These are phyloP conservation scores for Carabus problematicus DNA, from an alignment of 2,888 invertebrate species.

Conservation along the genomic window DNA sequence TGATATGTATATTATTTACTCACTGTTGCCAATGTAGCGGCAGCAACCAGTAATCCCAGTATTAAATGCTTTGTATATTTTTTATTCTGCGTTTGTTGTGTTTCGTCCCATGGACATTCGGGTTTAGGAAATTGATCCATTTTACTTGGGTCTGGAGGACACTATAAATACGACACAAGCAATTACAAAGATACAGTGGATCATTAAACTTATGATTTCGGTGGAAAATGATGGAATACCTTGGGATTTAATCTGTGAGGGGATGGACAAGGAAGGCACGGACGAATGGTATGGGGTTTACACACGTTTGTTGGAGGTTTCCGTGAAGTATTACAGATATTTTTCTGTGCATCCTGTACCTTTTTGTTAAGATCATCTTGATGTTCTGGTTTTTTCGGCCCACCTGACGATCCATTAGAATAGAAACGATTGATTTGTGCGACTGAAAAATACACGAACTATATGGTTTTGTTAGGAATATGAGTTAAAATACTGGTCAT, in stretches of 20 bases:
- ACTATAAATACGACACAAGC: slow-evolving; percentile 10
- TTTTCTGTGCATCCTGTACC: slow-evolving; percentile 10
- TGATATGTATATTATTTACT: slow-evolving; percentile 42
- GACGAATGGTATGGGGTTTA: slow-evolving; percentile 23
- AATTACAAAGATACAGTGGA: too few relatives aligned
- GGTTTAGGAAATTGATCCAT: slow-evolving; percentile 47
- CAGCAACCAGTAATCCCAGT: slow-evolving; percentile 57
- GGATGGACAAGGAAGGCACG: slow-evolving; percentile 31
- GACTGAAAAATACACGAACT: slow-evolving; percentile 7
- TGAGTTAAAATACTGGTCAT: background rate
- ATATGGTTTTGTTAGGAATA: too few relatives aligned
- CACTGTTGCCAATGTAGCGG: slow-evolving; percentile 60
- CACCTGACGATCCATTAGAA: slow-evolving; percentile 11
- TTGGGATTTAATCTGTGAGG: slow-evolving; percentile 24
- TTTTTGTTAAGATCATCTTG: slow-evolving; percentile 12
- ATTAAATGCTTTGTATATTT: slow-evolving; percentile 43
- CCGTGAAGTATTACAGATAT: slow-evolving; percentile 22
- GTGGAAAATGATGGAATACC: slow-evolving; percentile 14
- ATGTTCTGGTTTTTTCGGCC: slow-evolving; percentile 14
- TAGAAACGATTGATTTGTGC: slow-evolving; percentile 23
- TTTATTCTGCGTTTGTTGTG: slow-evolving; percentile 42
- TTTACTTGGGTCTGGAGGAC: slow-evolving; percentile 24
- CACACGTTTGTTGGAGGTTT: slow-evolving; percentile 28
- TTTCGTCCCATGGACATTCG: slow-evolving; percentile 47
- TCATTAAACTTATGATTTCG: too few relatives aligned